Evolutionary conservation across 2,888 invertebrate species (phyloP).

Genomic region (Lycaena phlaeas): DNA sequence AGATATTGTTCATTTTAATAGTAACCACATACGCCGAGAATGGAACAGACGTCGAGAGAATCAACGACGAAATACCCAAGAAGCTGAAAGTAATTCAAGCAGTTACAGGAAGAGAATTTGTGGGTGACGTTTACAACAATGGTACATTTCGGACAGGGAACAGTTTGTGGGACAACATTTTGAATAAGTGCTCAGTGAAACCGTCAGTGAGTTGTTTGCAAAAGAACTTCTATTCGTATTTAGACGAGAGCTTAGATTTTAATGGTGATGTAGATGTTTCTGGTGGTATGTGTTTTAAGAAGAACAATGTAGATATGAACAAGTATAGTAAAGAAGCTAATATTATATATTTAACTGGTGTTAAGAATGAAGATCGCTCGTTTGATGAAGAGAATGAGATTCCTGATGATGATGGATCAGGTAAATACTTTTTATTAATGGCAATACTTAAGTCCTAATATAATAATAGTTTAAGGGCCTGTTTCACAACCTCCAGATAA

Average conservation of each 20-base stretch:
- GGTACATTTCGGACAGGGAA: slow-evolving; percentile 74
- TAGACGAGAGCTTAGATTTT: slow-evolving; percentile 77
- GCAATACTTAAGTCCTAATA: no score
- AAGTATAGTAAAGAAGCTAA: slow-evolving; percentile 71
- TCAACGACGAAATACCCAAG: slow-evolving; percentile 36
- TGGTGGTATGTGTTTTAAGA: slow-evolving; percentile 76
- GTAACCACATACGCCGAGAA: slow-evolving; percentile 32
- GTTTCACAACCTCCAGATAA: no score
- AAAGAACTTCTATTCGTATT: slow-evolving; percentile 81
- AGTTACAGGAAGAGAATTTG: slow-evolving; percentile 43
- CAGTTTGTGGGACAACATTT: slow-evolving; percentile 80
- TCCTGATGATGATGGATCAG: slow-evolving; percentile 47
- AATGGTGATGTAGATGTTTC: slow-evolving; percentile 78
- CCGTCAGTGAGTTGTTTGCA: slow-evolving; percentile 83
- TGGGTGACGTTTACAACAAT: slow-evolving; percentile 53
- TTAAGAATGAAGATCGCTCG: slow-evolving; percentile 30
- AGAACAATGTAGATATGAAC: slow-evolving; percentile 74
- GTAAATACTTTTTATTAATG: slow-evolving; percentile 29
- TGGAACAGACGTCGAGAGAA: slow-evolving; percentile 26
- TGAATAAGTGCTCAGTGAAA: slow-evolving; percentile 78
- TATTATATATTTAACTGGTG: slow-evolving; percentile 54
- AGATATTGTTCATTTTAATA: slow-evolving; percentile 36
- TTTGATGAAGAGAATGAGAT: slow-evolving; percentile 53
- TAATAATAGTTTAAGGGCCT: no score
- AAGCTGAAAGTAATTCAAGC: slow-evolving; percentile 45